Base-by-base conservation (phyloP, 2,113 vertebrate genomes). In the Zosterops japonicus region DNA sequence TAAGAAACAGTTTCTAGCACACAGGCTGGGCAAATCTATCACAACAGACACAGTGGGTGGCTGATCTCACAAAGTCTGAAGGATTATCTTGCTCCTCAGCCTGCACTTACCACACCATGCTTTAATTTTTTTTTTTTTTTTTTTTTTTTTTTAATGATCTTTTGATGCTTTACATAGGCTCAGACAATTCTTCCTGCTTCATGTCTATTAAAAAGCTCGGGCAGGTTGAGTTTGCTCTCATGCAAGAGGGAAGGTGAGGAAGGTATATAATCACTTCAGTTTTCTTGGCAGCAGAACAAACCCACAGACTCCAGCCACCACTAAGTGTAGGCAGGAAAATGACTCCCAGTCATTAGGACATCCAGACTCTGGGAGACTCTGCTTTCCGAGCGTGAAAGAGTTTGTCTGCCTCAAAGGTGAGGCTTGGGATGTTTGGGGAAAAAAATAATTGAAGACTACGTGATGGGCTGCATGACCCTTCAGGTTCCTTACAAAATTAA, bases 281-380 rank as follows among this genome's bases (percentile, higher is more conserved):
- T 70, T 76, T 63, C 68, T 11, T 90, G 89, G 90, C 86, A 78
- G 25, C 36, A 75, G 59, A 89, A 70, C 86, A 95, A 94, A 89
- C 55, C 42, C 21, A 1, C 72, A 94, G 90, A 65, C 0, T 4
- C 90, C 90, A 94, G 60, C 33, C 52, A 57, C 14, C 27, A 28
- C 75, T 39, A 19, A 1, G 5, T 3, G 5, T 65, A 50, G 57
- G 57, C 81, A 91, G 50, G 68, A 86, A 81, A 35, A 55, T 0
- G 3, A 79, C 19, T 90, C 36, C 12, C 49, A 80, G 15, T 24
- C 56, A 81, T 78, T 46, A 83, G 50, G 50, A 64, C 67, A 80
- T 35, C 28, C 41, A 46, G 16, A 53, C 64, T 59, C 55, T 15
- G 29, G 14, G 41, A 90, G 17, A 49, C 23, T 71, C 47, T 69